Percentiles rank a stretch among this genome's conserved stretches.
Conservation (phyloP, 2,888 invertebrate species). For the Germaria angustata region DNA sequence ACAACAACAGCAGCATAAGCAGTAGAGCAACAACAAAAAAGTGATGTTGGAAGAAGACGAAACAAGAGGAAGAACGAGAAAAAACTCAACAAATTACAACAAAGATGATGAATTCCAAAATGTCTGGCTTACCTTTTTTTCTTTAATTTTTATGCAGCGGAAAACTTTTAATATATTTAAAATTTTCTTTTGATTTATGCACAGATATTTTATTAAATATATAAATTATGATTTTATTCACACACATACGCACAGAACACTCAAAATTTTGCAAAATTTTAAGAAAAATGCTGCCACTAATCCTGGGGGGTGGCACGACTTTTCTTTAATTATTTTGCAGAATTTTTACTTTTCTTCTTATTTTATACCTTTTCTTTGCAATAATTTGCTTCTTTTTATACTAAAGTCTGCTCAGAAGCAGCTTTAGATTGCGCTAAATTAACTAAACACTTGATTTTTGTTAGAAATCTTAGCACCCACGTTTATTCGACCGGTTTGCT, state of each 20-base stretch:
- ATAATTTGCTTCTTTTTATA: conserved; percentile 1
- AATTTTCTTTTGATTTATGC: neutral
- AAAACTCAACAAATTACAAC: conserved; percentile 34
- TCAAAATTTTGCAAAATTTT: conserved; percentile 52
- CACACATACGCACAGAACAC: neutral
- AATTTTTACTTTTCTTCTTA: conserved; percentile 24
- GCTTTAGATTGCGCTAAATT: conserved; percentile 33
- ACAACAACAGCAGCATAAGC: conserved; percentile 6
- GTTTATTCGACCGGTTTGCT: conserved; percentile 80
- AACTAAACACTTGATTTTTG: conserved; percentile 45
- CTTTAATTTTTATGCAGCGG: neutral
- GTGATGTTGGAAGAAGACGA: conserved; percentile 16
- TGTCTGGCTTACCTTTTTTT: conserved; percentile 61
- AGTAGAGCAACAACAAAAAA: conserved; percentile 1
- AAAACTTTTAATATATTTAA: conserved; percentile 4
- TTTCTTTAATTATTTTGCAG: conserved; percentile 51
- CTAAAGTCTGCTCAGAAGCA: conserved; percentile 47
- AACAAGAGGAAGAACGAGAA: conserved; percentile 22
- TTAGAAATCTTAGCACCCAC: conserved; percentile 39
- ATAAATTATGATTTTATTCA: neutral
- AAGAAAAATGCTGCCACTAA: conserved; percentile 74
- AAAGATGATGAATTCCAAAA: conserved; percentile 50
- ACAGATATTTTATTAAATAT: neutral
- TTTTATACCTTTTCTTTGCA: conserved; percentile 25
- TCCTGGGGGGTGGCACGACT: conserved; percentile 76